Conservation (phyloP, 2,797 vertebrate species). For the Scolopax bukidnonensis region DNA sequence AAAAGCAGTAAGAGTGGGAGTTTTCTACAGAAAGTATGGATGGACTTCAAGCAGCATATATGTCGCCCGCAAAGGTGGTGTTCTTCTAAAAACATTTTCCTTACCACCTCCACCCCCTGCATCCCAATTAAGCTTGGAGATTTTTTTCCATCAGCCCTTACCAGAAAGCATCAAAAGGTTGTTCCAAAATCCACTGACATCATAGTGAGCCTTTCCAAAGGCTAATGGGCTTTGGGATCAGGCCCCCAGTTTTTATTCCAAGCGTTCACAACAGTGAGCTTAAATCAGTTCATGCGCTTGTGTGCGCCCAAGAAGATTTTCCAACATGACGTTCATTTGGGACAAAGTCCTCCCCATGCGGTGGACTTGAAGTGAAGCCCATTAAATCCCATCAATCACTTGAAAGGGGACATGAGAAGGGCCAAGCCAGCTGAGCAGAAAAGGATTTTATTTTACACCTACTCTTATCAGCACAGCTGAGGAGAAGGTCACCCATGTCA, state of each 20-base stretch:
- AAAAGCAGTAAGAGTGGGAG: not conserved
- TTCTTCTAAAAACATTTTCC: constrained; percentile 17
- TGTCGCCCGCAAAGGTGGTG: not conserved
- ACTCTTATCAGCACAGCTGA: not conserved
- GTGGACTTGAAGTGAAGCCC: not conserved
- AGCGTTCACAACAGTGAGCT: not conserved
- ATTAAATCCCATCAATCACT: not conserved
- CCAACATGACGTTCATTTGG: not conserved
- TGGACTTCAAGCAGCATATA: not conserved
- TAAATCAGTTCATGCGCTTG: fast-evolving
- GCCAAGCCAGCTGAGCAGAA: not conserved
- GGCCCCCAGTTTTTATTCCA: constrained; percentile 26
- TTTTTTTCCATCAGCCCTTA: constrained; percentile 47
- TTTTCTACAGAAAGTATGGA: not conserved
- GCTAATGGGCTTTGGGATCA: constrained; percentile 65
- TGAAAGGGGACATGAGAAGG: not conserved
- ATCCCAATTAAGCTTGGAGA: constrained; percentile 3
- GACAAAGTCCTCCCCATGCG: not conserved
- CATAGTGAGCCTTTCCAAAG: constrained; percentile 62
- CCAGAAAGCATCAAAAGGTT: constrained; percentile 34
- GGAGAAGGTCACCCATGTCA: not conserved
- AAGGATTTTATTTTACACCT: not conserved
- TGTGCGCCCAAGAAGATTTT: not conserved
- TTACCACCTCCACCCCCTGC: not conserved
- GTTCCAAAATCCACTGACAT: constrained; percentile 65